phyloP scores from a whole-genome alignment of 1,140 invertebrate species.

The Helicoverpa zea region DNA sequence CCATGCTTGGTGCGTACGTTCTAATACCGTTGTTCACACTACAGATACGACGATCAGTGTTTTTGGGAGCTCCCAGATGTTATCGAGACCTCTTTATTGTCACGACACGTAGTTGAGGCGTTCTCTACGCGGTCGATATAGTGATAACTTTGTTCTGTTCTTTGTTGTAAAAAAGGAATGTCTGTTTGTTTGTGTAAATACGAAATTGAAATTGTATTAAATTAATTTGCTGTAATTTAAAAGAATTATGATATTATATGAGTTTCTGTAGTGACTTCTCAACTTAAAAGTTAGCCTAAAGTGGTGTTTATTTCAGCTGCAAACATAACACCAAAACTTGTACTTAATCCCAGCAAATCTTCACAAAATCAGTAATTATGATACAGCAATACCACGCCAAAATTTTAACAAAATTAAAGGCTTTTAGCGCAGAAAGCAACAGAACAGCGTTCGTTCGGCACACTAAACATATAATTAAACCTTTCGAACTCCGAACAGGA shows the following conservation, averaged over 20 bases:
- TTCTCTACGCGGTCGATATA: conserved; percentile 18
- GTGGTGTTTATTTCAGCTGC: not conserved
- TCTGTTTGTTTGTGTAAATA: not conserved
- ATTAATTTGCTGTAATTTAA: too few relatives aligned
- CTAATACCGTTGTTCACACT: conserved; percentile 42
- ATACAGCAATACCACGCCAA: conserved; percentile 3
- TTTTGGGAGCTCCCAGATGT: conserved; percentile 41
- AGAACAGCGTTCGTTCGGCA: conserved; percentile 4
- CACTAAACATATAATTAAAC: conserved; percentile 42
- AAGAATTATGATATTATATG: too few relatives aligned
- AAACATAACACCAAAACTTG: not conserved
- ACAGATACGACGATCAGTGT: conserved; percentile 41
- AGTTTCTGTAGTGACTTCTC: not conserved
- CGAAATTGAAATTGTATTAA: too few relatives aligned
- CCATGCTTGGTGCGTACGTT: not conserved
- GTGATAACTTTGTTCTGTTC: conserved; percentile 25
- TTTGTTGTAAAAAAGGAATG: not conserved
- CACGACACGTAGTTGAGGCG: conserved; percentile 32
- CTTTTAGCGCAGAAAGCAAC: conserved; percentile 37
- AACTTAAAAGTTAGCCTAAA: not conserved
- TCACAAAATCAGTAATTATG: conserved; percentile 34
- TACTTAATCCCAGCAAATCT: conserved; percentile 16
- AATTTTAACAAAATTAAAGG: conserved; percentile 39
- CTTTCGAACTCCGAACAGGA: conserved; percentile 28
- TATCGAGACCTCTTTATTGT: conserved; percentile 35